Evolutionary conservation across 2,797 vertebrate genomes (phyloP).

Genomic region (Mormyrops attenuatus): DNA sequence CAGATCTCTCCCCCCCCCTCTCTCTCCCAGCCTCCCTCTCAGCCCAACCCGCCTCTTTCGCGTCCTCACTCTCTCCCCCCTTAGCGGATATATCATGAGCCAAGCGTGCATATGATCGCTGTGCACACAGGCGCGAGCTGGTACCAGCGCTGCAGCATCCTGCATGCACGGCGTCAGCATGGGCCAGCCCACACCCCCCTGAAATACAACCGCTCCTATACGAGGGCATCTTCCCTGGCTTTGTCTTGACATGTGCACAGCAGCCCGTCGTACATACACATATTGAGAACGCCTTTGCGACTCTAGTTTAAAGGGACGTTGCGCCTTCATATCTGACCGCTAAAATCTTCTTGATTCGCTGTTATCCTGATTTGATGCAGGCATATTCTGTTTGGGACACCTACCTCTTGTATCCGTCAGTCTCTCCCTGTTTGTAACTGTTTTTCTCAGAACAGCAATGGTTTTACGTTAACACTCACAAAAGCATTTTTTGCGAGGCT

Average conservation of each 20-base stretch:
- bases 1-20: conserved; percentile 32
- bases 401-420: neutral
- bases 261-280: neutral
- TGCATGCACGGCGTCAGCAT: neutral
- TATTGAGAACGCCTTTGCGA: neutral
- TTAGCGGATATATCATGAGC: neutral
- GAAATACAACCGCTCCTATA: neutral
- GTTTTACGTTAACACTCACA: neutral
- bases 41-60: conserved; percentile 14
- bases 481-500: neutral
- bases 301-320: neutral
- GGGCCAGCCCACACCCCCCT: neutral
- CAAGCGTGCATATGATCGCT: neutral
- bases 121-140: neutral
- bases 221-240: neutral
- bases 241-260: neutral
- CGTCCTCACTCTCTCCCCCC: conserved; percentile 17
- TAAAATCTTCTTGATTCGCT: neutral
- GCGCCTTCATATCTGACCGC: neutral
- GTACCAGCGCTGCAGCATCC: too few relatives aligned
- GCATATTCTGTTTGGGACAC: neutral
- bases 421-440: neutral
- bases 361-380: neutral
- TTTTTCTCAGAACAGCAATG: neutral
- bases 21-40: conserved; percentile 30